Conservation (phyloP, 1,140 invertebrate species). For the Mesaphorura yosii region DNA sequence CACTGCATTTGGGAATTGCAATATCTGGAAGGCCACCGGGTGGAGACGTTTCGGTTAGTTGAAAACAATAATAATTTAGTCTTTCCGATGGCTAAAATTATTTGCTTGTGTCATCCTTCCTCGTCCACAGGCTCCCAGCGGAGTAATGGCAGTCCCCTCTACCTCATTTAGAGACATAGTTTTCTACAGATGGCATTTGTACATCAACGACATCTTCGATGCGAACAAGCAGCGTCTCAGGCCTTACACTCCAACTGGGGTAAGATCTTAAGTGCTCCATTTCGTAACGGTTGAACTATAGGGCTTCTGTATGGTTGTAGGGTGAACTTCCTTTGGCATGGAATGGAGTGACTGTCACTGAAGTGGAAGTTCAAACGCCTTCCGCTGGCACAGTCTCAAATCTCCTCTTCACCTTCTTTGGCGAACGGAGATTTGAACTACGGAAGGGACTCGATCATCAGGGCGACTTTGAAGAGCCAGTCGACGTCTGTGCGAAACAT, state of each 20-base stretch:
- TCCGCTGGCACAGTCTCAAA: constrained; percentile 24
- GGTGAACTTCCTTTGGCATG: neutral
- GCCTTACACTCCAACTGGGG: neutral
- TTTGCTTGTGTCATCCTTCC: neutral
- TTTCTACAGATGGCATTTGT: constrained; percentile 73
- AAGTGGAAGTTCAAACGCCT: constrained; percentile 3
- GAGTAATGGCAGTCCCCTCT: constrained; percentile 34
- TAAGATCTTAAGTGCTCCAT: neutral
- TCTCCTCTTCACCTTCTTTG: constrained; percentile 52
- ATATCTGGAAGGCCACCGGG: constrained; percentile 51
- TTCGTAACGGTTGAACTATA: neutral
- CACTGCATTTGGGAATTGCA: constrained; percentile 44
- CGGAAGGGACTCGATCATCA: constrained; percentile 60
- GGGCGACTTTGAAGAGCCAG: neutral
- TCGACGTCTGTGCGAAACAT: neutral
- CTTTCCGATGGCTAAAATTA: neutral
- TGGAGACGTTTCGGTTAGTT: constrained; percentile 42
- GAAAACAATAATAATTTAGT: constrained; percentile 29
- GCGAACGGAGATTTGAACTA: constrained; percentile 57
- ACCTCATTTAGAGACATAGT: constrained; percentile 54
- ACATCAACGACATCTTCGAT: constrained; percentile 63
- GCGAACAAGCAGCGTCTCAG: constrained; percentile 38
- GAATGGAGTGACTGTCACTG: neutral
- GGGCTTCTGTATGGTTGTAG: neutral
- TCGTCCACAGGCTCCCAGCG: constrained; percentile 14